phyloP scores from a whole-genome alignment of 2,888 invertebrate genomes.

The Latrodectus hesperus region DNA sequence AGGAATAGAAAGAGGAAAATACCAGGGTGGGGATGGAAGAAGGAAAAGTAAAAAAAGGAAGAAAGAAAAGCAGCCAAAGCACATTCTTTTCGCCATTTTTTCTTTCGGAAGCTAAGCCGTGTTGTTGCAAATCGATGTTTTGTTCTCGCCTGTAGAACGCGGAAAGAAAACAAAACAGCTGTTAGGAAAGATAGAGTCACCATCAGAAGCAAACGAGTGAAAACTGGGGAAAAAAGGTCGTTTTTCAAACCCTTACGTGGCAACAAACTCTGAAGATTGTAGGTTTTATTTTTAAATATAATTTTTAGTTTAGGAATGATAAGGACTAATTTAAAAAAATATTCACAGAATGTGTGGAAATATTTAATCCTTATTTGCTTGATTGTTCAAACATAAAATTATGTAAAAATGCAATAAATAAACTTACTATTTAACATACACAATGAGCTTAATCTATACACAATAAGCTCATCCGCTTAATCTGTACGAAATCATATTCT shows the following conservation, averaged over 20 bases:
- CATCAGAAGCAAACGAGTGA: slow-evolving; percentile 23
- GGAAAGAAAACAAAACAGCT: slow-evolving; percentile 53
- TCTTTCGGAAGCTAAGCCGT: slow-evolving; percentile 15
- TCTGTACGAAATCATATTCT: too few species aligned
- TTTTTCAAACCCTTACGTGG: neutral
- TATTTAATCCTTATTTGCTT: too few species aligned
- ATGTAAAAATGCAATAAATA: too few species aligned
- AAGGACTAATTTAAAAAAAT: too few species aligned
- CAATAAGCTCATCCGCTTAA: too few species aligned
- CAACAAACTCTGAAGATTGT: too few species aligned
- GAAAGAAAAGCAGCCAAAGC: slow-evolving; percentile 6
- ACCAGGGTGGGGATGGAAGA: slow-evolving; percentile 6
- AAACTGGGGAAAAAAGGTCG: neutral
- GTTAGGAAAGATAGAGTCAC: slow-evolving; percentile 60
- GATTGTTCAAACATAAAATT: too few species aligned
- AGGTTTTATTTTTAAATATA: too few species aligned
- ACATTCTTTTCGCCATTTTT: slow-evolving; percentile 16
- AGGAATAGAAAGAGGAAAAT: neutral
- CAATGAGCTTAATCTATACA: too few species aligned
- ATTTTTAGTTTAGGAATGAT: too few species aligned
- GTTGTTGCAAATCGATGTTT: slow-evolving; percentile 61
- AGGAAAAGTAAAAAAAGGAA: slow-evolving; percentile 12
- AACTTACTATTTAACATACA: too few species aligned
- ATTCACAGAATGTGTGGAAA: too few species aligned
- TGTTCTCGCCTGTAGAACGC: slow-evolving; percentile 32